These are phyloP conservation scores for Tenebrosternarchus preto DNA, from an alignment of 2,113 vertebrate species.

Conservation along the genomic window DNA sequence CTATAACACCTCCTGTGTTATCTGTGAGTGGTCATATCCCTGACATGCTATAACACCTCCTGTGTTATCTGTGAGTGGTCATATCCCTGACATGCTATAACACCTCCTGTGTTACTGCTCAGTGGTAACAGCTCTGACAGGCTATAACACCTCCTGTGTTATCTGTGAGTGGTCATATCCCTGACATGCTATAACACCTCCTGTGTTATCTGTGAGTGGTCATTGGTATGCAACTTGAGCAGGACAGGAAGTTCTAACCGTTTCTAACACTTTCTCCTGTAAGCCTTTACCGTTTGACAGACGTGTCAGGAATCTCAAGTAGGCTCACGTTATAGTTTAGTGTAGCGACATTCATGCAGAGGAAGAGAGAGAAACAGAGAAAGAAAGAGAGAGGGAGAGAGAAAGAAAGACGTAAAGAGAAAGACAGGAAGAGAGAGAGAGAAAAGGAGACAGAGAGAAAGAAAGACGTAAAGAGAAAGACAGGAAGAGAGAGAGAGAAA, in stretches of 20 bases:
- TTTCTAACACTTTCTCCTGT: background rate
- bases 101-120: too few relatives aligned
- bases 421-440: background rate
- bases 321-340: background rate
- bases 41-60: background rate
- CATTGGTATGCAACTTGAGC: conserved; percentile 41
- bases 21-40: too few relatives aligned
- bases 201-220: conserved; percentile 38
- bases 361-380: conserved; percentile 6
- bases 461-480: background rate
- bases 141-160: too few relatives aligned
- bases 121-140: too few relatives aligned
- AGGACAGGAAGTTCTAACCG: conserved; percentile 13
- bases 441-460: background rate
- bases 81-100: too few relatives aligned
- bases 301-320: conserved; percentile 2
- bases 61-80: background rate
- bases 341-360: background rate
- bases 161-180: too few relatives aligned
- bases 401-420: background rate
- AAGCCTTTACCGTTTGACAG: conserved; percentile 8
- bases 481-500: background rate
- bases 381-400: background rate
- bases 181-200: conserved; percentile 5
- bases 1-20: conserved; percentile 9